Evolutionary conservation across 2,797 vertebrate genomes (phyloP).

Genomic region (Ceyx erithaca): DNA sequence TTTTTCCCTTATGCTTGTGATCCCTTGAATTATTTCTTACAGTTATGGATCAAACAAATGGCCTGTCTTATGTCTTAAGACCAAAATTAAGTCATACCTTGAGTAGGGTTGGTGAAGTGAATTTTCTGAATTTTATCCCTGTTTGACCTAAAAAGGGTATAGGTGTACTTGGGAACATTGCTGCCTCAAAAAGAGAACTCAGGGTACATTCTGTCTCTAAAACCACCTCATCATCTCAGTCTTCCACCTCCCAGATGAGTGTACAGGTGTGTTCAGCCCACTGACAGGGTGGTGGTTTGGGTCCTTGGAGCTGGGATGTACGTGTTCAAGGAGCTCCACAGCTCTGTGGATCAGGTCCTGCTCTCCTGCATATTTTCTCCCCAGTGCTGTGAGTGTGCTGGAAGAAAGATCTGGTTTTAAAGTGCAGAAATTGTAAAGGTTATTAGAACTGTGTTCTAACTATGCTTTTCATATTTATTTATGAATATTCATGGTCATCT

Average conservation of each 20-base stretch:
- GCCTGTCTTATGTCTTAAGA: background rate
- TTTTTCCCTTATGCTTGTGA: background rate
- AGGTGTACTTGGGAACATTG: background rate
- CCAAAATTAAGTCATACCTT: background rate
- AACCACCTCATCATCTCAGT: background rate
- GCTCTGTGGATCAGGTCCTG: background rate
- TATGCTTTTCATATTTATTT: rapidly evolving
- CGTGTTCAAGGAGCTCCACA: background rate
- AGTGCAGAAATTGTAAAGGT: background rate
- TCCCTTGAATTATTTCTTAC: background rate
- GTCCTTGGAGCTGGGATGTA: background rate
- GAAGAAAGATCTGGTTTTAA: background rate
- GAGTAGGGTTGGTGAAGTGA: background rate
- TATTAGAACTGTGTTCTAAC: background rate
- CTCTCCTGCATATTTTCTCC: background rate
- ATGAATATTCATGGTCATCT: background rate
- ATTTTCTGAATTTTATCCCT: background rate
- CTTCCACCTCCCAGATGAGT: background rate
- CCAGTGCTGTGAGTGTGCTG: rapidly evolving
- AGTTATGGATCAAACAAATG: background rate
- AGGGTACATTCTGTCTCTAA: background rate
- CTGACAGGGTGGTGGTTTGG: background rate
- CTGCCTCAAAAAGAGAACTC: background rate
- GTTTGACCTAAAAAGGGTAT: background rate
- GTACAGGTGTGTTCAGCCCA: background rate